Conservation (phyloP, 2,888 invertebrate species). For the Dusona sp. region DNA sequence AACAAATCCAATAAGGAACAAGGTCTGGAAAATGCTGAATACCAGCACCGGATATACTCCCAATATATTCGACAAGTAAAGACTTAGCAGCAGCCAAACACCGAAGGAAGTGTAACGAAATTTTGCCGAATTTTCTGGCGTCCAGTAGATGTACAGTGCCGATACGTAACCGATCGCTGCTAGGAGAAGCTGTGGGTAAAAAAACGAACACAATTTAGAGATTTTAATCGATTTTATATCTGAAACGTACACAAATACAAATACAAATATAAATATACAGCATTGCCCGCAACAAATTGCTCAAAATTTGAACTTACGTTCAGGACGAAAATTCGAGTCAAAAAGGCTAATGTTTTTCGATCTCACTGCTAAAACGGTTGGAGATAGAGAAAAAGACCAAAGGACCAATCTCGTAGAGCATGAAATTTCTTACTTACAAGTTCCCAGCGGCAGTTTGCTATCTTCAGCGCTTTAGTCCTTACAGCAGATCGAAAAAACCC, state of each 20-base stretch:
- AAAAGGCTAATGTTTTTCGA: background rate
- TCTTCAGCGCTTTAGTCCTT: too few relatives aligned
- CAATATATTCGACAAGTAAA: constrained; percentile 91
- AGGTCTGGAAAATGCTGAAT: constrained; percentile 89
- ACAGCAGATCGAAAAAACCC: background rate
- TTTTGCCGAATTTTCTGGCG: constrained; percentile 88
- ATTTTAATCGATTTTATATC: background rate
- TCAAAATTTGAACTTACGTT: background rate
- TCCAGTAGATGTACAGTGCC: constrained; percentile 91
- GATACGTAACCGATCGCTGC: constrained; percentile 90
- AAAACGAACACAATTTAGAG: constrained; percentile 73
- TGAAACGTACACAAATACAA: background rate
- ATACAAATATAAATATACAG: background rate
- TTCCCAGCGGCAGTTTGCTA: background rate
- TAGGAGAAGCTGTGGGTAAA: constrained; percentile 88
- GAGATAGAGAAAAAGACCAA: background rate
- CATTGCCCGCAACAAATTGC: too few relatives aligned
- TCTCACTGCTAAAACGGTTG: background rate
- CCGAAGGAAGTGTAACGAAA: constrained; percentile 90
- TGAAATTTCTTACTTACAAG: background rate
- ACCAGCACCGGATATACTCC: constrained; percentile 92
- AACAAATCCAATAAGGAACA: constrained; percentile 89
- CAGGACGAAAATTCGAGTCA: background rate
- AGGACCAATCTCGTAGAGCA: background rate
- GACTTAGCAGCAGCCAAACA: constrained; percentile 91